Percentiles rank a stretch among this genome's conserved stretches.
phyloP scores from a whole-genome alignment of 2,888 invertebrate species.

The Anthrax anthrax region DNA sequence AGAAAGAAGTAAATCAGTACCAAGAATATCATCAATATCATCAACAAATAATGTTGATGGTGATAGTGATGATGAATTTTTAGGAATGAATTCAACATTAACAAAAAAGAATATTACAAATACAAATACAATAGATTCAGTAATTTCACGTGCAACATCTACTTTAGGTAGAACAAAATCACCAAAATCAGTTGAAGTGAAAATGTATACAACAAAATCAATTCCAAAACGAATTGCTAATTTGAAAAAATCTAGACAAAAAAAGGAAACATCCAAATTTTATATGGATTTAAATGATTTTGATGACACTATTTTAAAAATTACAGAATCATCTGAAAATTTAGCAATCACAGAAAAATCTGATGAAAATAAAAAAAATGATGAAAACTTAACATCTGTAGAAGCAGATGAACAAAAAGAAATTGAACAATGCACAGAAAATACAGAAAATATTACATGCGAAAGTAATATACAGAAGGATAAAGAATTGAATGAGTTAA shows the following conservation, averaged over 20 bases:
- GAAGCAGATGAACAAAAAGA: constrained; percentile 23
- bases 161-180: constrained; percentile 16
- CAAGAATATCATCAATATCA: constrained; percentile 23
- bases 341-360: constrained; percentile 13
- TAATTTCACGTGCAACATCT: neutral
- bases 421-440: constrained; percentile 10
- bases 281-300: constrained; percentile 52
- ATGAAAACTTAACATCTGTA: constrained; percentile 2
- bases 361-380: constrained; percentile 20
- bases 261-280: constrained; percentile 48
- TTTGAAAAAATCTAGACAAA: constrained; percentile 50
- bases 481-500: constrained; percentile 11
- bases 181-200: constrained; percentile 38
- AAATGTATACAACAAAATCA: constrained; percentile 51
- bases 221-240: constrained; percentile 57
- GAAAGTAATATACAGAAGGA: constrained; percentile 15
- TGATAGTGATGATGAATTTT: constrained; percentile 9
- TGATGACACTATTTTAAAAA: constrained; percentile 39
- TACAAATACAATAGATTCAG: constrained; percentile 21
- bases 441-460: neutral
- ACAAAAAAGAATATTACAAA: constrained; percentile 12
- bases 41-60: constrained; percentile 19
- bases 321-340: constrained; percentile 51
- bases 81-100: neutral
- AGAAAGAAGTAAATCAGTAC: constrained; percentile 32